These are phyloP conservation scores for Mionectes macconnelli DNA, from an alignment of 2,113 vertebrate species.

Conservation along the genomic window DNA sequence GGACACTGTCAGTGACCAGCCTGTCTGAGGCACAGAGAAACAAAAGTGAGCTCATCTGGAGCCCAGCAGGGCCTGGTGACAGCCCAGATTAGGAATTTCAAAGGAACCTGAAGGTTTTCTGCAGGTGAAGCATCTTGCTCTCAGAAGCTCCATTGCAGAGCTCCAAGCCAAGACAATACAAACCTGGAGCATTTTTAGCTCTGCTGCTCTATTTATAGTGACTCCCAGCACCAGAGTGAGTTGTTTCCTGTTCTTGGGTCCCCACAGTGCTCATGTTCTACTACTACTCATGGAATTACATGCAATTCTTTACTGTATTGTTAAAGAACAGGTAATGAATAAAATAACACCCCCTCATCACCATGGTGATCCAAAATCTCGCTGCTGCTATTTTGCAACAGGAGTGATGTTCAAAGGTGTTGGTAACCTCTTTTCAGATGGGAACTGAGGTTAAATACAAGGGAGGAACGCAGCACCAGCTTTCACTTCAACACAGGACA, in stretches of 20 bases:
- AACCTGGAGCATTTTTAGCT: slow-evolving; percentile 40
- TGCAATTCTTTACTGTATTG: background rate
- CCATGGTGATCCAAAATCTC: background rate
- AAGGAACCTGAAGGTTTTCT: background rate
- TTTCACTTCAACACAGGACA: background rate
- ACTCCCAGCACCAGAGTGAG: background rate
- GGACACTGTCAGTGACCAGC: background rate
- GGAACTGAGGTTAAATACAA: background rate
- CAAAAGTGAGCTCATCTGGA: background rate
- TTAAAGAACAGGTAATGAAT: background rate
- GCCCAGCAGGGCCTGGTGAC: background rate
- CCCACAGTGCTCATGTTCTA: background rate
- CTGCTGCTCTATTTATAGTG: slow-evolving; percentile 34
- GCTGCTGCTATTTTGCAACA: background rate
- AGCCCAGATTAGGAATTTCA: background rate
- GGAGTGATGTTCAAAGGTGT: background rate
- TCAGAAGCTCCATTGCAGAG: background rate
- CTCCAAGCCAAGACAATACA: slow-evolving; percentile 9
- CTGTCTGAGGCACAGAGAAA: background rate
- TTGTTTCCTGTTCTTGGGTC: slow-evolving; percentile 9
- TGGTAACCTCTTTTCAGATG: background rate
- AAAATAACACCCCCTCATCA: slow-evolving; percentile 6
- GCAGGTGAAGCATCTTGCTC: background rate
- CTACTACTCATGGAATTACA: slow-evolving; percentile 39
- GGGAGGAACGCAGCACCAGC: background rate